phyloP scores from a whole-genome alignment of 2,797 vertebrate species.

The Cyprinella venusta region DNA sequence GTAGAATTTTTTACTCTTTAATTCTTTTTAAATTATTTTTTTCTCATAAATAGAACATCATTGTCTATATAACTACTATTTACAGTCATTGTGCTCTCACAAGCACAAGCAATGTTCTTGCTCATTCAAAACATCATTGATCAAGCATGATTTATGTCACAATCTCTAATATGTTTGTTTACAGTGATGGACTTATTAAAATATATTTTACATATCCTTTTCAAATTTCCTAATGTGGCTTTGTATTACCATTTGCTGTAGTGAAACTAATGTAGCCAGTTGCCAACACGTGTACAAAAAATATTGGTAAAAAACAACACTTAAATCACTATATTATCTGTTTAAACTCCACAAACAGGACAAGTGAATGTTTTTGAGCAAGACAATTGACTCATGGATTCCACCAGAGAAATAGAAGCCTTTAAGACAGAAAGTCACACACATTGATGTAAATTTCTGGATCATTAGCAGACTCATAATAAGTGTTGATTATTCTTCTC shows the following conservation, averaged over 20 bases:
- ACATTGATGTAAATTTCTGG: background rate
- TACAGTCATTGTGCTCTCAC: background rate
- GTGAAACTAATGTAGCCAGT: constrained; percentile 14
- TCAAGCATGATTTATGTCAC: background rate
- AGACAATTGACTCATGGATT: background rate
- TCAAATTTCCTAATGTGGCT: constrained; percentile 3
- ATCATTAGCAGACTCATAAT: background rate
- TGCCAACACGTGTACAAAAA: background rate
- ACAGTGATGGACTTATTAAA: background rate
- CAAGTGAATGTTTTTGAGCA: background rate
- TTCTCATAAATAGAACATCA: background rate
- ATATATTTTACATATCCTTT: background rate
- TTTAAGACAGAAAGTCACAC: constrained; percentile 1
- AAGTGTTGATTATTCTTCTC: background rate
- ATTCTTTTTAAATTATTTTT: background rate
- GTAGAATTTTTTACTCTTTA: constrained; percentile 17
- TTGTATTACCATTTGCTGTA: background rate
- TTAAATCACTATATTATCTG: background rate
- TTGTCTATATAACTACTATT: constrained; percentile 5
- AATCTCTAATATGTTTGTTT: background rate
- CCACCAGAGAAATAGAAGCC: background rate
- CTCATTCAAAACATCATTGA: background rate
- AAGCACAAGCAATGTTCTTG: background rate
- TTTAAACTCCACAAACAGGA: background rate
- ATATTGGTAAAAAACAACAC: background rate